Base-by-base conservation (phyloP, 2,888 invertebrate species). In the Calameuta idolon region DNA sequence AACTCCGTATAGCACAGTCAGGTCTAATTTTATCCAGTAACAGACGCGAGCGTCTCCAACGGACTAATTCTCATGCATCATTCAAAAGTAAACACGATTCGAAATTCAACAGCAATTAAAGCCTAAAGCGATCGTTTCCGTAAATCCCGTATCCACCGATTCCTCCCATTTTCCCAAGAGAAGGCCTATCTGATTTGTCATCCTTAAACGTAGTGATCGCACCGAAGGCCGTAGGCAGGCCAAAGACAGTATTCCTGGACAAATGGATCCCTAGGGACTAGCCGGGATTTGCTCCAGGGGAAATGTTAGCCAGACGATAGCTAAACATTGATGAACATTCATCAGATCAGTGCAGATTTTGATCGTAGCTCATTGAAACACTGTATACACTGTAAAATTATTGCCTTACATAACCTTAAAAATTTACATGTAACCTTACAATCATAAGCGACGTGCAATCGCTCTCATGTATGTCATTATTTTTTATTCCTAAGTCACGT, bases 191-290 rank as follows among this genome's bases (percentile, higher is more conserved):
- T 55, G 23, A 15, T 55, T 55, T 55, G 55, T 55, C 55, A 23
- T 23, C 23, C 55, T 55, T 23, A 23, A 55, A 23, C 55, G 55
- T 23, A 55, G 55, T 9, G 23, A 55, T 55, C 23, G 23, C 23
- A 23, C 4, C 40, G 40, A 55, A 55, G 55, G 55, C 55, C 55
- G 23, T 55, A 55, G 55, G 55, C 55, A 55, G 23, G 23, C 55
- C 55, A 55, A 55, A 23, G 55, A 55, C 55, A 55, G 55, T 55
- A 23, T 55, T 55, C 23, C 55, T 40, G 55, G 23, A 80, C 79
- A 77, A 83, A 85, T 82, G 81, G 79, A 79, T 85, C 84, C 82
- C 84, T 75, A 40, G 84, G 84, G 75, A 78, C 77, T 77, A 79
- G 80, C 81, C 76, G 79, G 78, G 79, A 81, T 81, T 81, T 77